These are phyloP conservation scores for Perca schrenkii DNA, from an alignment of 2,113 vertebrate species.

Conservation along the genomic window DNA sequence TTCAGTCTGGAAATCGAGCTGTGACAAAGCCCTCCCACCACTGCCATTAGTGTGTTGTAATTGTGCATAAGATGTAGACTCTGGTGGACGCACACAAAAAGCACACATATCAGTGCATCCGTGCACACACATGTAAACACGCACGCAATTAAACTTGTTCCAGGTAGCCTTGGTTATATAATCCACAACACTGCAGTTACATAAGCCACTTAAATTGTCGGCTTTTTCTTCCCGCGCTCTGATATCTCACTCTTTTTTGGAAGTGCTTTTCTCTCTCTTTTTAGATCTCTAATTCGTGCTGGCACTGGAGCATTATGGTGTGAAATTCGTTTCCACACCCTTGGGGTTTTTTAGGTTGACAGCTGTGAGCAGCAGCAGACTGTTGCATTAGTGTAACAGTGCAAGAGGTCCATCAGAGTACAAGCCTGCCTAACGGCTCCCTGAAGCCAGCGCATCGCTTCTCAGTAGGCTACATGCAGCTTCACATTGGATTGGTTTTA, in stretches of 20 bases:
- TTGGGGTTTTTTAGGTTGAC: slow-evolving; percentile 66
- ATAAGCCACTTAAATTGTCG: slow-evolving; percentile 74
- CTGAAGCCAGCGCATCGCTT: slow-evolving; percentile 46
- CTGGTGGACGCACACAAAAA: slow-evolving; percentile 75
- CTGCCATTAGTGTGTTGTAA: slow-evolving; percentile 98
- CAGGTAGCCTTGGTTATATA: slow-evolving; percentile 75
- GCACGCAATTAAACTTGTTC: slow-evolving; percentile 64
- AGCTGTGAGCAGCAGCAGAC: slow-evolving; percentile 67
- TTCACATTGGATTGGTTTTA: slow-evolving; percentile 47
- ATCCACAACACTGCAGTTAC: slow-evolving; percentile 63
- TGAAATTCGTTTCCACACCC: slow-evolving; percentile 71
- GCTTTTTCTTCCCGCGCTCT: slow-evolving; percentile 59
- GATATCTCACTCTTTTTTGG: slow-evolving; percentile 61
- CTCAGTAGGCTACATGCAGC: slow-evolving; percentile 41
- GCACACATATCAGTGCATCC: slow-evolving; percentile 40
- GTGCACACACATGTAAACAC: slow-evolving; percentile 43
- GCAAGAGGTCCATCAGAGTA: slow-evolving; percentile 61
- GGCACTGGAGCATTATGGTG: slow-evolving; percentile 69
- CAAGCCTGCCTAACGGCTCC: slow-evolving; percentile 47
- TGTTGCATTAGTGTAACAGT: slow-evolving; percentile 66
- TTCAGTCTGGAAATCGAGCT: slow-evolving; percentile 97
- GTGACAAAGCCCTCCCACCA: slow-evolving; percentile 95
- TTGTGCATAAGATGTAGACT: slow-evolving; percentile 94
- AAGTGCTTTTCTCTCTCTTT: slow-evolving; percentile 50
- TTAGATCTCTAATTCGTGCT: slow-evolving; percentile 61